Evolutionary conservation across 2,888 invertebrate species (phyloP).

Genomic region (Drosophila parthenogenetica): DNA sequence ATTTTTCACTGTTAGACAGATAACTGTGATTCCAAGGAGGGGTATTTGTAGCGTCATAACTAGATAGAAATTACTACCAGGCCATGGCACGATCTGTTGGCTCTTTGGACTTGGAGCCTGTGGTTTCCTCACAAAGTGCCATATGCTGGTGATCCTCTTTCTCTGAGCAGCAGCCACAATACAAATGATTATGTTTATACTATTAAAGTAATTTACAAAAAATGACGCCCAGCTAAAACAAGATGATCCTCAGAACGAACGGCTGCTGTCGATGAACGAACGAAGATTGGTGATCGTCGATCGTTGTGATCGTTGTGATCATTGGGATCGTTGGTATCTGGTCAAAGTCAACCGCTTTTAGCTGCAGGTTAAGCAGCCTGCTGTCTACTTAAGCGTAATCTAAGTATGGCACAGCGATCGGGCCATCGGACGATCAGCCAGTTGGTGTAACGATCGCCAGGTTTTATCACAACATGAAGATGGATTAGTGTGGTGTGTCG

Average conservation of each 20-base stretch:
- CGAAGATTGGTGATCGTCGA: conserved; percentile 17
- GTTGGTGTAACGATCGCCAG: conserved; percentile 35
- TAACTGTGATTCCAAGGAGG: conserved; percentile 68
- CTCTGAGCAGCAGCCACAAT: conserved; percentile 65
- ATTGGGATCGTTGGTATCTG: conserved; percentile 42
- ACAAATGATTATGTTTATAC: conserved; percentile 84
- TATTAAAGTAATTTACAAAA: conserved; percentile 84
- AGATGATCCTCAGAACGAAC: conserved; percentile 61
- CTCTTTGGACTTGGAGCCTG: background rate
- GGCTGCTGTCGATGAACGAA: conserved; percentile 31
- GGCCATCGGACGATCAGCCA: conserved; percentile 25
- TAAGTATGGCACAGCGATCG: conserved; percentile 65
- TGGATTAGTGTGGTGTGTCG: conserved; percentile 63
- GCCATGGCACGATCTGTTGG: conserved; percentile 58
- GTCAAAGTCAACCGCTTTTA: conserved; percentile 75
- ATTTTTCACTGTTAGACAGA: conserved; percentile 79
- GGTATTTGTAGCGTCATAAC: conserved; percentile 65
- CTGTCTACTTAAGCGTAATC: conserved; percentile 83
- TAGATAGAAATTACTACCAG: conserved; percentile 70
- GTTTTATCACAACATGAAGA: conserved; percentile 75
- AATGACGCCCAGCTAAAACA: conserved; percentile 74
- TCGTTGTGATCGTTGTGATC: conserved; percentile 38
- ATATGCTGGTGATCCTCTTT: conserved; percentile 41
- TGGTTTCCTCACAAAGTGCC: conserved; percentile 45
- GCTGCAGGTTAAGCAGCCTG: conserved; percentile 82